Evolutionary conservation across 2,797 vertebrate species (phyloP).

Genomic region (Labeo calbasu): DNA sequence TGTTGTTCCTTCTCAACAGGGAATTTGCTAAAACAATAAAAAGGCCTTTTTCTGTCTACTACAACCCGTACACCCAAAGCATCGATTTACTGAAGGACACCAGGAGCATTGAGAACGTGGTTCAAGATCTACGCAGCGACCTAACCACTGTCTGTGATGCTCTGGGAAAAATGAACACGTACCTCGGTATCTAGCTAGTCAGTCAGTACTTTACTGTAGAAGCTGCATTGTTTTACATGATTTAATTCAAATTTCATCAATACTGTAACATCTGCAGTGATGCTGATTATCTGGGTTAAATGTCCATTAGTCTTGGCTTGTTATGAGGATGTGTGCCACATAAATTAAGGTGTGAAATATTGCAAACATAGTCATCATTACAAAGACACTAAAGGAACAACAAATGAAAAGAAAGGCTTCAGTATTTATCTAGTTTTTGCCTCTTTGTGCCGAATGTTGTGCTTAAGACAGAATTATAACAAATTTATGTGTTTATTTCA

Average conservation of each 20-base stretch:
- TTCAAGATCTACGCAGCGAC: constrained; percentile 93
- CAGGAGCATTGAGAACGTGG: constrained; percentile 91
- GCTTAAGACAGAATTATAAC: constrained; percentile 10
- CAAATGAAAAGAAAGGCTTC: background rate
- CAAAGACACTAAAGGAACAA: background rate
- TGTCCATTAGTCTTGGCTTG: constrained; percentile 1
- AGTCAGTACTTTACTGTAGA: background rate
- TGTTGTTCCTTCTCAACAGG: constrained; percentile 69
- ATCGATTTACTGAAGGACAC: constrained; percentile 95
- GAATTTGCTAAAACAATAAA: constrained; percentile 95
- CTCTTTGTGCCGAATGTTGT: constrained; percentile 44
- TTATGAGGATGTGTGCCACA: background rate
- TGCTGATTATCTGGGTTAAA: background rate
- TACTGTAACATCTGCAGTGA: constrained; percentile 6
- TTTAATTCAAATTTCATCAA: background rate
- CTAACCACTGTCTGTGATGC: constrained; percentile 94
- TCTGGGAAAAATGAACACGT: constrained; percentile 96
- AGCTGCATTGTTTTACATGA: constrained; percentile 9
- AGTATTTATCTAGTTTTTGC: constrained; percentile 10
- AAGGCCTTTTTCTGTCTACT: constrained; percentile 94
- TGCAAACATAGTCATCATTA: background rate
- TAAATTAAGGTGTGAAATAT: constrained; percentile 13
- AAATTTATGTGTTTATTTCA: constrained; percentile 20
- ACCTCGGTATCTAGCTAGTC: constrained; percentile 86
- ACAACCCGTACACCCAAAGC: constrained; percentile 96